These are phyloP conservation scores for Pammene fasciana DNA, from an alignment of 2,888 invertebrate genomes.

Conservation along the genomic window DNA sequence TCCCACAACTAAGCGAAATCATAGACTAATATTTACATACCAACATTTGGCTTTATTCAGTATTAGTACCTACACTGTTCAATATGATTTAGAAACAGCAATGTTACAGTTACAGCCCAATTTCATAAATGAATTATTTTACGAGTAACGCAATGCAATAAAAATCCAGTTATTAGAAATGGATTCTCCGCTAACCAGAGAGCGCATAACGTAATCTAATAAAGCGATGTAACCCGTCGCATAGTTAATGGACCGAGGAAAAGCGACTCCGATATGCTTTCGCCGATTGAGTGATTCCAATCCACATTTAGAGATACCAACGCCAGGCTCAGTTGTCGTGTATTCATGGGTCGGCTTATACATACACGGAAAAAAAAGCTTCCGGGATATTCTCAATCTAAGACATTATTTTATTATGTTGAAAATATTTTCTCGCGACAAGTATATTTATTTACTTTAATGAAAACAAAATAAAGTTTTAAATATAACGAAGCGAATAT, in stretches of 20 bases:
- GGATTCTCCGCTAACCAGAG: slow-evolving; percentile 20
- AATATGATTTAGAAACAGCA: neutral
- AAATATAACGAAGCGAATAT: no score
- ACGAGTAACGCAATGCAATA: slow-evolving; percentile 4
- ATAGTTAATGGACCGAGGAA: slow-evolving; percentile 62
- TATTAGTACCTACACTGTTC: neutral
- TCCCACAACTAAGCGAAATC: no score
- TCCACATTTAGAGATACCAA: slow-evolving; percentile 1
- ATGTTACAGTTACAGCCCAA: neutral
- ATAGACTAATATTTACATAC: no score
- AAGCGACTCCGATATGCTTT: slow-evolving; percentile 68
- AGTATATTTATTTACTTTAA: no score
- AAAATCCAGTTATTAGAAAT: slow-evolving; percentile 28
- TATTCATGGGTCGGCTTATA: neutral
- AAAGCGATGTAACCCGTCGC: slow-evolving; percentile 41
- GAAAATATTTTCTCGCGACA: no score
- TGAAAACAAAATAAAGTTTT: no score
- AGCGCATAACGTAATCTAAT: slow-evolving; percentile 37
- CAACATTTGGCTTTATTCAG: neutral
- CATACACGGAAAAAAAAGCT: no score
- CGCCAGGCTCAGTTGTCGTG: neutral
- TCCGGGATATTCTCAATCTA: no score
- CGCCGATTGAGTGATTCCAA: slow-evolving; percentile 52
- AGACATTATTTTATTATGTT: no score
- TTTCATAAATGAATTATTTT: slow-evolving; percentile 11